Evolutionary conservation across 2,888 invertebrate genomes (phyloP).

Genomic region (Cylindroiulus punctatus): DNA sequence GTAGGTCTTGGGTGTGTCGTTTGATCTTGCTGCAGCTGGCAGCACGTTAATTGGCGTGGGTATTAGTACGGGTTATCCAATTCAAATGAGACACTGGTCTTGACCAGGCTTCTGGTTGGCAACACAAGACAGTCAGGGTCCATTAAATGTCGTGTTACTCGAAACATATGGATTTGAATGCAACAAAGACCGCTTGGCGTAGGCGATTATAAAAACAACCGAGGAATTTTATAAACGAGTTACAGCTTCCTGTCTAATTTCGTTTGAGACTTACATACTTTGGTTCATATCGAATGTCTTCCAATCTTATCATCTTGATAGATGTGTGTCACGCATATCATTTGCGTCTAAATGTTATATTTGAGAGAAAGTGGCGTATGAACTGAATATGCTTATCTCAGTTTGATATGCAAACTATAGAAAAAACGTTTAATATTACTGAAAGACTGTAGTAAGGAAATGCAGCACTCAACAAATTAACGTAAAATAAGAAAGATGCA

Average conservation of each 20-base stretch:
- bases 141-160: neutral
- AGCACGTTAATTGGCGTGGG: conserved; percentile 17
- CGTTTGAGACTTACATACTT: neutral
- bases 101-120: neutral
- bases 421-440: too few species aligned
- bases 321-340: neutral
- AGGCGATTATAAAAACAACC: neutral
- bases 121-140: neutral
- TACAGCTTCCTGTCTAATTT: conserved; percentile 41
- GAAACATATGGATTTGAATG: conserved; percentile 15
- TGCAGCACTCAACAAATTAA: too few species aligned
- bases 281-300: neutral
- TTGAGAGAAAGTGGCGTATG: neutral
- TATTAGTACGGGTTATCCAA: conserved; percentile 7
- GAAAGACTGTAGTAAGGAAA: too few species aligned
- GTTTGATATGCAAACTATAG: neutral
- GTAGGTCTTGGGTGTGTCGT: conserved; percentile 39
- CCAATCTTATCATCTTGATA: neutral
- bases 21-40: conserved; percentile 26
- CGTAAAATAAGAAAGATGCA: too few species aligned
- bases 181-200: neutral
- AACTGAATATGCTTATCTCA: neutral
- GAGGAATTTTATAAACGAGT: conserved; percentile 28
- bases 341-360: neutral
- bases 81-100: conserved; percentile 6